These are phyloP conservation scores for Actinernus sp. DNA, from an alignment of 92 coral and sea anemone species.

Conservation along the genomic window DNA sequence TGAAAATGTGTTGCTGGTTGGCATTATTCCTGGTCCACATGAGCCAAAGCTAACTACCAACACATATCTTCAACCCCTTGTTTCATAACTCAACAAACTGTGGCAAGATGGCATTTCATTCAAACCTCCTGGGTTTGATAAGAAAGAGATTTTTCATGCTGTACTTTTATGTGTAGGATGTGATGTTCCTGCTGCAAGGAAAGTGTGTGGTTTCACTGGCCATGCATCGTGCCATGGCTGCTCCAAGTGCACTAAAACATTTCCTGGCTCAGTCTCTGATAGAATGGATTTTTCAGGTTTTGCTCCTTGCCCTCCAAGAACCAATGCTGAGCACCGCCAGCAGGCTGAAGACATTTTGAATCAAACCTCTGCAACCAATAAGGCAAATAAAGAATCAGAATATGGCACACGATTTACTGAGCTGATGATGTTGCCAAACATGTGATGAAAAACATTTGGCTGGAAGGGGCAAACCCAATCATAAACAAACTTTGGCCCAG, in stretches of 20 bases:
- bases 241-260: conserved; percentile 65
- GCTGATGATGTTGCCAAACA: too few species aligned
- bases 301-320: conserved; percentile 42
- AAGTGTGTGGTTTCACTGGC: too few species aligned
- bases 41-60: conserved; percentile 55
- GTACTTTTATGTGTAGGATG: too few species aligned
- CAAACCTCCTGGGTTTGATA: too few species aligned
- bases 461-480: not conserved
- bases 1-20: conserved; percentile 61
- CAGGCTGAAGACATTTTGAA: conserved; percentile 55
- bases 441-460: conserved; percentile 15
- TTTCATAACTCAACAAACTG: conserved; percentile 33
- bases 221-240: too few species aligned
- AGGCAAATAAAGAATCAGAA: too few species aligned
- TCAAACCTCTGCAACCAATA: too few species aligned
- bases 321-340: conserved; percentile 29
- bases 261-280: conserved; percentile 48
- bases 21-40: conserved; percentile 69
- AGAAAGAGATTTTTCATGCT: too few species aligned
- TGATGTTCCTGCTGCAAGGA: too few species aligned
- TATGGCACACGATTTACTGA: too few species aligned
- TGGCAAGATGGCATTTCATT: too few species aligned
- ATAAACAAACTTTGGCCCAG: conserved; percentile 7
- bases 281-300: conserved; percentile 44
- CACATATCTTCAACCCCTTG: conserved; percentile 37